Conservation (phyloP, 2,888 invertebrate species). For the Scaptodrosophila latifasciaeformis region DNA sequence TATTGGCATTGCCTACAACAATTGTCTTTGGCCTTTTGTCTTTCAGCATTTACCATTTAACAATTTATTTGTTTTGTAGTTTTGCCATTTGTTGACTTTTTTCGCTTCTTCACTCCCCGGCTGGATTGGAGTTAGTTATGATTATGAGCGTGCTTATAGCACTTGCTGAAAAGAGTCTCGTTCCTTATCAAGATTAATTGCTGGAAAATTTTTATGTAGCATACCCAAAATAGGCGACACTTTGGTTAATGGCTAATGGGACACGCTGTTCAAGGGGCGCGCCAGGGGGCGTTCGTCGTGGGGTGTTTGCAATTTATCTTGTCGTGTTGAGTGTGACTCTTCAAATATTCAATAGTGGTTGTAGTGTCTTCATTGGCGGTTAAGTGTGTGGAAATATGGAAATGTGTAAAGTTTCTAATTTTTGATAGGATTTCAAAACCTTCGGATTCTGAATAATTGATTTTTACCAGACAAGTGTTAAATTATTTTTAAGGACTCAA, state of each 20-base stretch:
- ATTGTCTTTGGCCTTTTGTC: constrained; percentile 9
- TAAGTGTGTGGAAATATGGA: too few species aligned
- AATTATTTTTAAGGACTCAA: too few species aligned
- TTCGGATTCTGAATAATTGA: too few species aligned
- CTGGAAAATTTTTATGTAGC: constrained; percentile 47
- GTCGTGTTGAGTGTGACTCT: not conserved
- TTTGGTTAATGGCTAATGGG: constrained; percentile 32
- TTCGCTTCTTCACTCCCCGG: too few species aligned
- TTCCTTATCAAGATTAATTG: constrained; percentile 61
- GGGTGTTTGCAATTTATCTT: too few species aligned
- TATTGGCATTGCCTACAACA: too few species aligned
- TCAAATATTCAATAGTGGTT: constrained; percentile 2
- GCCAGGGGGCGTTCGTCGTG: too few species aligned
- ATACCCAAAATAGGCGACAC: constrained; percentile 32
- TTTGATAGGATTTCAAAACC: too few species aligned
- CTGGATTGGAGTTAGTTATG: constrained; percentile 67
- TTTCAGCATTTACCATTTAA: constrained; percentile 3
- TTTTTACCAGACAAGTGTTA: too few species aligned
- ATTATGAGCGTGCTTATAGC: constrained; percentile 68
- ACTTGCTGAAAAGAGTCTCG: constrained; percentile 52
- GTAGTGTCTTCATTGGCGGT: too few species aligned
- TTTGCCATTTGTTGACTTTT: constrained; percentile 38
- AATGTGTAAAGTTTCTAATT: too few species aligned
- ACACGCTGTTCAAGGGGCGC: too few species aligned
- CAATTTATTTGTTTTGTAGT: constrained; percentile 51